Evolutionary conservation across 1,140 invertebrate genomes (phyloP), one percentile per base, ranked within the genome.

Genomic region (Acromyrmex charruanus): DNA sequence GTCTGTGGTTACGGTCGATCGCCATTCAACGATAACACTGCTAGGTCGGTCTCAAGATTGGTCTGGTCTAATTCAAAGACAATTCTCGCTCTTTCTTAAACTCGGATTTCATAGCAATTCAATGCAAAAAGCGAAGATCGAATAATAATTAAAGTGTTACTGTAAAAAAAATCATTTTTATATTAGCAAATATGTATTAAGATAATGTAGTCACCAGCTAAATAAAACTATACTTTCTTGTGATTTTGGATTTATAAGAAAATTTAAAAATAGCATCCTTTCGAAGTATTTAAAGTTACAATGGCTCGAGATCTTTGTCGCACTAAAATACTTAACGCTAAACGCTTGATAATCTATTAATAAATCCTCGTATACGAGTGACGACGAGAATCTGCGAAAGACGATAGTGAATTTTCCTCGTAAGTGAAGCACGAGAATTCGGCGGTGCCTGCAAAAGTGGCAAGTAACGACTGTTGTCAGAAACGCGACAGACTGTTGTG

Each of bases 381-480:
- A 77, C 25, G 69, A 72, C 25, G 10, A 63, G 31, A 69, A 77
- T 59, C 18, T 21, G 63, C 12, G 71, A 44, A 55, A 58, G 31
- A 65, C 58, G 55, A 35, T 68, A 25, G 59, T 25, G 39, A 81
- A 65, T 21, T 59, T 31, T 65, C 59, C 18, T 69, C 21, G 65
- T 55, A 80, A 80, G 65, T 77, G 49, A 88, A 61, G 80, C 63
- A 82, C 49, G 71, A 85, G 77, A 91, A 91, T 92, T 87, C 61
- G 87, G 87, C 86, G 84, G 86, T 90, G 87, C 18, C 69, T 51
- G 85, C 84, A 85, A 88, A 91, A 91, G 91, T 92, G 88, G 91
- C 89, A 87, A 92, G 89, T 93, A 92, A 92, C 91, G 89, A 91
- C 86, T 80, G 82, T 89, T 88, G 92, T 92, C 91, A 92, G 87